Evolutionary conservation across 35 echinoderm and acorn worm genomes (phyloP), one percentile per base, ranked within the genome.

Genomic region (Patiria miniata): DNA sequence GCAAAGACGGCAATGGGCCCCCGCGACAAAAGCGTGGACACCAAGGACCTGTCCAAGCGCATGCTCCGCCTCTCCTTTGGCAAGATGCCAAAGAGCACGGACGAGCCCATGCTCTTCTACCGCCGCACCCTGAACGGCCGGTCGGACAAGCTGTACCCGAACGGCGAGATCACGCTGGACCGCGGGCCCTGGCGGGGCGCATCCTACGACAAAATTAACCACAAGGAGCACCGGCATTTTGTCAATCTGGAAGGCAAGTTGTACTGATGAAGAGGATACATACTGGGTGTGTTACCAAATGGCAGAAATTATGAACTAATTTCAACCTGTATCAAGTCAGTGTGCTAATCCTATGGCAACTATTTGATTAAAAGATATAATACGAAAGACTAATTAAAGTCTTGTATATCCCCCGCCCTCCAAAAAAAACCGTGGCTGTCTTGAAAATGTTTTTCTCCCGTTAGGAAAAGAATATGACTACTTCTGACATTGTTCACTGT

Each of bases 171-270:
- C 14, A 97, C 95, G 14, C 60, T 97, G 22, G 92, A 98, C 53
- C 94, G 89, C 65, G 92, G 68, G 14, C 92, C 92, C 8, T 98
- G 95, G 95, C 87, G 95, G 58, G 95, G 95, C 0, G 92, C 89
- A 1, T 98, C 95, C 0, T 98, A 91, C 28, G 89, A 94, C 76
- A 94, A 94, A 61, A 84, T 94, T 34, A 98, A 98, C 53, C 95
- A 94, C 61, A 87, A 89, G 8, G 95, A 98, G 36, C 95, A 98
- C 44, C 84, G 95, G 42, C 86, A 82, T 52, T 98, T 94, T 68
- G 80, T 88, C 10, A 94, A 94, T 82, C 81, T 98, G 61, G 69
- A 94, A 82, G 92, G 86, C 33, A 97, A 97, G 56, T 91, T 87
- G 79, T 93, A 88, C 32, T 97, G 65, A 73, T 36, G 2, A 28